Evolutionary conservation across 2,113 vertebrate genomes (phyloP).

Genomic region (Capreolus pygargus): DNA sequence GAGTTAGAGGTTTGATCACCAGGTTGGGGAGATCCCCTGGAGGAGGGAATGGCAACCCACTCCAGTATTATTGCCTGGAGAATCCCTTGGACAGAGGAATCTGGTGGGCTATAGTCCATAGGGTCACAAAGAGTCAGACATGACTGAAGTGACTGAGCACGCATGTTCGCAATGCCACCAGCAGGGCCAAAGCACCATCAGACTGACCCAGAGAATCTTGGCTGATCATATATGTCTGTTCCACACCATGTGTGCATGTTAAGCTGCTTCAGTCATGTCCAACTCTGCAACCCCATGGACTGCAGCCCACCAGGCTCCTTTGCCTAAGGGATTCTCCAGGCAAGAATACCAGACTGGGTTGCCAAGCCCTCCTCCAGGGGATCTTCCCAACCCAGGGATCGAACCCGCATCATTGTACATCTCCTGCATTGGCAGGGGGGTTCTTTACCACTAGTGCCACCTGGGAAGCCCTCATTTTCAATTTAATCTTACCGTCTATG

Average conservation of each 20-base stretch:
- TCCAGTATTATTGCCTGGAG: neutral
- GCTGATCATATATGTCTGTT: neutral
- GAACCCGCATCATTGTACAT: neutral
- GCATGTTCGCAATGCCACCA: fast-evolving
- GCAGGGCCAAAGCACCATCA: neutral
- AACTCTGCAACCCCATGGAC: neutral
- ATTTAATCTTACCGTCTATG: neutral
- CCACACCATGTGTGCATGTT: neutral
- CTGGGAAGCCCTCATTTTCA: neutral
- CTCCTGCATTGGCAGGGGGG: neutral
- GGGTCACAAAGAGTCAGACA: neutral
- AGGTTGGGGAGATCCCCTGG: neutral
- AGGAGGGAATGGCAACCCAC: neutral
- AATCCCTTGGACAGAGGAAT: neutral
- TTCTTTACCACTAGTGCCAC: neutral
- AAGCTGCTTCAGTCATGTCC: neutral
- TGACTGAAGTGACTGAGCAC: neutral
- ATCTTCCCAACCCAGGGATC: neutral
- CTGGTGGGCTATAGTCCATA: neutral
- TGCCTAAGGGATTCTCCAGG: neutral
- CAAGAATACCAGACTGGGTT: neutral
- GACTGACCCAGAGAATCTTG: neutral
- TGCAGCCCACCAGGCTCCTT: neutral
- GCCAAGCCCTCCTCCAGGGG: neutral
- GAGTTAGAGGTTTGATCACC: neutral